Evolutionary conservation across 2,113 vertebrate species (phyloP).

Genomic region (Hypocryptadius cinnamomeus): DNA sequence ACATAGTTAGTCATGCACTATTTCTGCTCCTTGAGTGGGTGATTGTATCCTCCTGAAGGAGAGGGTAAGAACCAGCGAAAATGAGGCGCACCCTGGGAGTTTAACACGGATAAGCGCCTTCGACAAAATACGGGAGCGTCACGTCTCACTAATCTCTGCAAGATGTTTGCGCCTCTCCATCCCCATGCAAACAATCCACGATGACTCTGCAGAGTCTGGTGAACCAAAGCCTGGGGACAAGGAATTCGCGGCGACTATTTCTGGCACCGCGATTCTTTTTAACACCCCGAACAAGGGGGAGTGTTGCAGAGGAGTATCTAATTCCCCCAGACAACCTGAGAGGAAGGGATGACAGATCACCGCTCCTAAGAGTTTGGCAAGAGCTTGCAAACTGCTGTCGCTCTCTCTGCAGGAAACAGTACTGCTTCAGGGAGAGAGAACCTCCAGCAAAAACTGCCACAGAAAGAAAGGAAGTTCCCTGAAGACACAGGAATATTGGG

Average conservation of each 20-base stretch:
- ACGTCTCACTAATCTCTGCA: neutral
- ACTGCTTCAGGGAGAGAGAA: neutral
- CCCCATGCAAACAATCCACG: neutral
- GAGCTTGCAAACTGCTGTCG: neutral
- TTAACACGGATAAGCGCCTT: neutral
- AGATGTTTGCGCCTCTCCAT: neutral
- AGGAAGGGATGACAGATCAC: neutral
- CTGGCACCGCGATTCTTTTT: neutral
- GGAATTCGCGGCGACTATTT: neutral
- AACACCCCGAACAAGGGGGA: neutral
- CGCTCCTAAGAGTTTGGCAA: neutral
- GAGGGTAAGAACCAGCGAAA: conserved; percentile 6
- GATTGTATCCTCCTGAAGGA: conserved; percentile 34
- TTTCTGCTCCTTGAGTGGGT: conserved; percentile 51
- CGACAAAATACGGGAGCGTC: accelerated
- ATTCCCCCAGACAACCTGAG: conserved; percentile 5
- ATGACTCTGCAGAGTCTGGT: neutral
- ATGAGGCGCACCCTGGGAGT: neutral
- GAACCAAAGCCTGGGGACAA: neutral
- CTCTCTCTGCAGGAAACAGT: neutral
- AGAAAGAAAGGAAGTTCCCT: neutral
- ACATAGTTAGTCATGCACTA: conserved; percentile 48
- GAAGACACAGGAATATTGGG: neutral
- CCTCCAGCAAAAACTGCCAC: neutral
- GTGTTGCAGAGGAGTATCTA: conserved; percentile 20